Base-by-base conservation (phyloP, 2,888 invertebrate genomes). In the Chrysomela aeneicollis region DNA sequence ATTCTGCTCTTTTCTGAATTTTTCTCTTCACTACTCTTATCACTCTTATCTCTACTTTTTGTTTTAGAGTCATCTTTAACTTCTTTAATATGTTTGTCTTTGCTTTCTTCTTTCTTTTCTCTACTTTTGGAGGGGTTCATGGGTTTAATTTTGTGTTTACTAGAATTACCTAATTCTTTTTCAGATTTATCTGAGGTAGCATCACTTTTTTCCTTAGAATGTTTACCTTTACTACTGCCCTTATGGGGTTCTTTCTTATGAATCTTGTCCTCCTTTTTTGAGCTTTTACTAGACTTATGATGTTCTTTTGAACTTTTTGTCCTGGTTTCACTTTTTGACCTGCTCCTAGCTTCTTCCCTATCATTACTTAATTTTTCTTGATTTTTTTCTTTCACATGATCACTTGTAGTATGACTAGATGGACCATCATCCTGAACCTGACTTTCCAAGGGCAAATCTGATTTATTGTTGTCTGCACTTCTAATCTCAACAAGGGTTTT, bases 281-380 rank as follows among this genome's bases (percentile, higher is more conserved):
- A 18, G 35, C 47, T 64, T 53, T 58, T 32, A 15, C 58, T 46
- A 19, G 47, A 17, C 59, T 55, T 57, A 75, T 73, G 78, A 82
- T 19, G 78, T 77, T 69, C 78, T 81, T 68, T 79, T 82, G 1
- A 15, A 42, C 42, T 61, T 61, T 26, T 62, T 60, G 35, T 37
- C 62, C 17, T 64, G 9, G 26, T 61, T 75, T 37, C 55, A 17
- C 22, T 10, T 10, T 30, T 57, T 2, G 21, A n/a, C 47, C n/a
- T 52, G 35, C 49, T 51, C 17, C 53, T 66, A 47, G 52, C 58
- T 18, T 65, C 46, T 22, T 52, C 50, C 61, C 58, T 61, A 51
- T 52, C 47, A 35, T 53, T 61, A 22, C 37, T 61, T 21, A 21
- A 32, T 53, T 53, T 53, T 17, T 52, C 21, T 12, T 49, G 21